Evolutionary conservation across 2,113 vertebrate species (phyloP).

Genomic region (Meleagris gallopavo): DNA sequence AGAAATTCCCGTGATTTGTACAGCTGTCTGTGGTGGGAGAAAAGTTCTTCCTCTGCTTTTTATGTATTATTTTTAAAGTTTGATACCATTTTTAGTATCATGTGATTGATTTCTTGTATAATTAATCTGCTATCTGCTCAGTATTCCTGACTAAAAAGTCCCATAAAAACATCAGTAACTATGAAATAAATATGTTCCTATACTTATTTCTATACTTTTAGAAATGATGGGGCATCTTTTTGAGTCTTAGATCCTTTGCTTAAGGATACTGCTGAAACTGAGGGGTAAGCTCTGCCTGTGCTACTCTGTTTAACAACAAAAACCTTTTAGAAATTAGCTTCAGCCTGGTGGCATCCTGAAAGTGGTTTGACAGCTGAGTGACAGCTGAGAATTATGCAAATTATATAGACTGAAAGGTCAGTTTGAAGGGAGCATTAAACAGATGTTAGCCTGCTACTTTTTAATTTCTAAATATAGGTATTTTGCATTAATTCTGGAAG

Average conservation of each 20-base stretch:
- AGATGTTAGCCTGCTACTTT: not conserved
- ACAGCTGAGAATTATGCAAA: not conserved
- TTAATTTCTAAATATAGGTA: not conserved
- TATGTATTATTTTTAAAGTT: not conserved
- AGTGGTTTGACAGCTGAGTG: not conserved
- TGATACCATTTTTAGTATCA: not conserved
- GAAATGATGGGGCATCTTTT: not conserved
- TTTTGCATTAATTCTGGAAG: not conserved
- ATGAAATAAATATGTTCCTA: not conserved
- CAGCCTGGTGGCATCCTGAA: not conserved
- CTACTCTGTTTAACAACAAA: constrained; percentile 2
- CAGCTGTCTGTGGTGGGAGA: not conserved
- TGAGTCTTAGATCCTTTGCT: not conserved
- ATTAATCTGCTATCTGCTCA: not conserved
- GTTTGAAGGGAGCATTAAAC: not conserved
- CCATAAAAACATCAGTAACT: not conserved
- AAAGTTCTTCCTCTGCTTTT: not conserved
- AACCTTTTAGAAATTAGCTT: not conserved
- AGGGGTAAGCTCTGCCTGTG: not conserved
- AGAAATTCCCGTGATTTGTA: not conserved
- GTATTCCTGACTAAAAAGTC: not conserved
- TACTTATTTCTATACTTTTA: not conserved
- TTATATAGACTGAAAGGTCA: not conserved
- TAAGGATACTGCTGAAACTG: not conserved
- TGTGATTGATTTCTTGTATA: not conserved